Evolutionary conservation across 1,140 invertebrate genomes (phyloP).

Genomic region (Camponotus floridanus): DNA sequence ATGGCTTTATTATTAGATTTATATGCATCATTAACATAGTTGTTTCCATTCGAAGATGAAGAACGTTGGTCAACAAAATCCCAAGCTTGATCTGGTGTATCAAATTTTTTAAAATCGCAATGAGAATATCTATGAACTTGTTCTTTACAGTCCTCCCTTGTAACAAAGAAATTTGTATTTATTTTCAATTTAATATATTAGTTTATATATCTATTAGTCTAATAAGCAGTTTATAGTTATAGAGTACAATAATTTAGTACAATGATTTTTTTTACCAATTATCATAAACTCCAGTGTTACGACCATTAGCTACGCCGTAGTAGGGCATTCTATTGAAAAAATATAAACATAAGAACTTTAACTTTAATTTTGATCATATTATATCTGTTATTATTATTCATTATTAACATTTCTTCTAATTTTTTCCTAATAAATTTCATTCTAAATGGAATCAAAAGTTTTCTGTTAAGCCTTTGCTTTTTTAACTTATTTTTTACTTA

Average conservation of each 20-base stretch:
- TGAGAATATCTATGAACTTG: conserved; percentile 9
- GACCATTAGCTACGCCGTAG: conserved; percentile 89
- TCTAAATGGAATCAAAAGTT: not conserved
- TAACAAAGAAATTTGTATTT: not conserved
- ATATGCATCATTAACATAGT: not conserved
- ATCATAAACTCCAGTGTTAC: conserved; percentile 87
- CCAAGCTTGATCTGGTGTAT: conserved; percentile 1
- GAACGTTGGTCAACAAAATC: conserved; percentile 25
- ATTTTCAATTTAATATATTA: not conserved
- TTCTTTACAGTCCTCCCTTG: conserved; percentile 15
- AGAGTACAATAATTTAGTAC: not conserved
- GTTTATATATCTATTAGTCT: too few relatives aligned
- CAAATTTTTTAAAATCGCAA: not conserved
- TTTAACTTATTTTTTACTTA: not conserved
- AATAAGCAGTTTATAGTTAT: too few relatives aligned
- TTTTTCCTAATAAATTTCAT: not conserved
- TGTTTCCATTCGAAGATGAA: not conserved
- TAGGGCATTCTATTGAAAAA: conserved; percentile 76
- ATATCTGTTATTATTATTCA: not conserved
- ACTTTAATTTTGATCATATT: not conserved
- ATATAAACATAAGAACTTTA: not conserved
- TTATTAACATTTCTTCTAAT: not conserved
- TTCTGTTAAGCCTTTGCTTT: not conserved
- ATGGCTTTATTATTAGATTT: not conserved
- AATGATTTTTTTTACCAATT: conserved; percentile 85